These are phyloP conservation scores for Dufourea novaeangliae DNA, from an alignment of 1,140 invertebrate species.

Conservation along the genomic window DNA sequence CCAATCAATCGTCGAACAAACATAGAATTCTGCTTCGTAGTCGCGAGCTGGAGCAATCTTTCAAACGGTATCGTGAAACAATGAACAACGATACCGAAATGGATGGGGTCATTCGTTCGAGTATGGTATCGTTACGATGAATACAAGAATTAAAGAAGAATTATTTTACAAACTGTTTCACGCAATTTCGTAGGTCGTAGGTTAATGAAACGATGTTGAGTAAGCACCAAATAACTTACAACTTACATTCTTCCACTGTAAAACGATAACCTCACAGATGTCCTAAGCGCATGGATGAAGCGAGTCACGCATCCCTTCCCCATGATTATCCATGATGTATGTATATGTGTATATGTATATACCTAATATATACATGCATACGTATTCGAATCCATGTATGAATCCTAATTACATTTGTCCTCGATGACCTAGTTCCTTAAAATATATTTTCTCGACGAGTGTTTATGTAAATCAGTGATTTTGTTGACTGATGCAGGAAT, in stretches of 20 bases:
- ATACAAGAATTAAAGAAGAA: neutral
- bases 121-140: neutral
- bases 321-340: neutral
- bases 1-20: neutral
- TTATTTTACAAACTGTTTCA: neutral
- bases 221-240: neutral
- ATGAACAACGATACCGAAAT: neutral
- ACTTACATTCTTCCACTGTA: neutral
- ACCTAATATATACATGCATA: too few species aligned
- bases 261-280: neutral
- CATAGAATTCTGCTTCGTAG: neutral
- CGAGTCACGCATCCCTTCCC: neutral
- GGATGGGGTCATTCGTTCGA: neutral
- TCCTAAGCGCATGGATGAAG: neutral
- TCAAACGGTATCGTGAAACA: neutral
- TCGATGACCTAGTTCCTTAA: too few species aligned
- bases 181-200: neutral
- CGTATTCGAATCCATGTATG: too few species aligned
- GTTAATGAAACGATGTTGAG: neutral
- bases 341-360: too few species aligned
- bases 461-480: too few species aligned
- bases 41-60: neutral
- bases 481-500: too few species aligned
- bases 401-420: neutral
- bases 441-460: too few species aligned